Base-by-base conservation (phyloP, 2,113 vertebrate genomes). In the Laterallus jamaicensis region DNA sequence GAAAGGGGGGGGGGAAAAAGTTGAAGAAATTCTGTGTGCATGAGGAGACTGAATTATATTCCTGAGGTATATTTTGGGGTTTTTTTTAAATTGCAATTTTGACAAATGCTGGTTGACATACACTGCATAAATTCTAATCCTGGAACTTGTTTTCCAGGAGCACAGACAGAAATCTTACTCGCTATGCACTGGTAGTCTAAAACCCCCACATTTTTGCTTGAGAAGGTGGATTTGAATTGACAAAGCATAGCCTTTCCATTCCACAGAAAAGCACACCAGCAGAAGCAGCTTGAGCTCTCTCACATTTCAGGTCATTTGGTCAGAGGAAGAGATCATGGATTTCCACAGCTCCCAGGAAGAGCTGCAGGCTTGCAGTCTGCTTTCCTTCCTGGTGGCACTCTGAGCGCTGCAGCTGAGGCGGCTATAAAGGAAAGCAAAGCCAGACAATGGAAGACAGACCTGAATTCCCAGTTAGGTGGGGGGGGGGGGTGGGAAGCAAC, bases 401-500 rank as follows among this genome's bases (percentile, higher is more conserved):
- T 28, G 16, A 62, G 37, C 31, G 31, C 56, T 75, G 29, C 56
- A 64, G 42, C 25, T 40, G 40, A 73, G 29, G 32, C 0, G 8
- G 42, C 67, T 37, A 11, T 21, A 56, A 75, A 82, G 42, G 35
- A n/a, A 76, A 26, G 54, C 6, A 28, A 75, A 73, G 79, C 64
- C 32, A 66, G 52, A n/a, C 28, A 73, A 24, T 19, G 35, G 39
- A 40, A 81, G 31, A 58, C 37, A 25, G n/a, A 88, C 22, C 66
- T 37, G 11, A 70, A 74, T 70, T 52, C 58, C 42, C n/a, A 58
- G 60, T 35, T 32, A 35, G 39, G 7, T 28, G 3, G 7, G 1
- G 6, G 26, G 3, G 7, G 1, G 6, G 26, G 4, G 31, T 4
- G 7, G 2, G 13, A 35, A 66, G 18, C 44, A 47, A 47, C 16